Evolutionary conservation across 2,797 vertebrate species (phyloP).

Genomic region (Sphenopsis melanotis): DNA sequence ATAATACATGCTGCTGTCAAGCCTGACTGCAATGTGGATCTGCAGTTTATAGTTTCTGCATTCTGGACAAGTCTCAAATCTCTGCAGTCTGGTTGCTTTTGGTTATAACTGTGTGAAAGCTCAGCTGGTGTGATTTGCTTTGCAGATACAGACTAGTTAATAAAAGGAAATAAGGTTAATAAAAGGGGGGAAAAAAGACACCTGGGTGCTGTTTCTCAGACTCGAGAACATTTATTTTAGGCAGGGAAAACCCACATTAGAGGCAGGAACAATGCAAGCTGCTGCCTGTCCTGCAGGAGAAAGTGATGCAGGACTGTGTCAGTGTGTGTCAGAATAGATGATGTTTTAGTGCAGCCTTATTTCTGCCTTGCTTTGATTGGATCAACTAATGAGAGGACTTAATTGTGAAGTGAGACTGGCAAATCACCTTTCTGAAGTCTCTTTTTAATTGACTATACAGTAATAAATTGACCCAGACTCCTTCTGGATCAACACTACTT

Average conservation of each 20-base stretch:
- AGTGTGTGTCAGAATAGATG: background rate
- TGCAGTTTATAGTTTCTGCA: background rate
- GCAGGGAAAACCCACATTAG: background rate
- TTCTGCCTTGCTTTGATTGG: background rate
- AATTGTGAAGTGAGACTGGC: background rate
- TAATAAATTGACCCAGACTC: background rate
- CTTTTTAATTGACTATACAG: background rate
- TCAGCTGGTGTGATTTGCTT: background rate
- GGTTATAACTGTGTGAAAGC: background rate
- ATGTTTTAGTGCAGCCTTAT: background rate
- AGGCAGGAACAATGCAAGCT: background rate
- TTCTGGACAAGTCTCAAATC: background rate
- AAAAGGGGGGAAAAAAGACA: background rate
- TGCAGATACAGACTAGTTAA: background rate
- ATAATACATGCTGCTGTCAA: background rate
- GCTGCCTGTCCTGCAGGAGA: background rate
- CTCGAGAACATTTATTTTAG: background rate
- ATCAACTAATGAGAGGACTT: background rate
- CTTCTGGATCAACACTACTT: background rate
- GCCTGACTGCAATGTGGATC: background rate
- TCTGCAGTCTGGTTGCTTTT: background rate
- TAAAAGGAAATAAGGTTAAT: background rate
- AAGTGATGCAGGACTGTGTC: background rate
- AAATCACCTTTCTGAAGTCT: background rate
- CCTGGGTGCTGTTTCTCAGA: background rate